These are phyloP conservation scores for Merodon equestris DNA, from an alignment of 2,888 invertebrate species.

Conservation along the genomic window DNA sequence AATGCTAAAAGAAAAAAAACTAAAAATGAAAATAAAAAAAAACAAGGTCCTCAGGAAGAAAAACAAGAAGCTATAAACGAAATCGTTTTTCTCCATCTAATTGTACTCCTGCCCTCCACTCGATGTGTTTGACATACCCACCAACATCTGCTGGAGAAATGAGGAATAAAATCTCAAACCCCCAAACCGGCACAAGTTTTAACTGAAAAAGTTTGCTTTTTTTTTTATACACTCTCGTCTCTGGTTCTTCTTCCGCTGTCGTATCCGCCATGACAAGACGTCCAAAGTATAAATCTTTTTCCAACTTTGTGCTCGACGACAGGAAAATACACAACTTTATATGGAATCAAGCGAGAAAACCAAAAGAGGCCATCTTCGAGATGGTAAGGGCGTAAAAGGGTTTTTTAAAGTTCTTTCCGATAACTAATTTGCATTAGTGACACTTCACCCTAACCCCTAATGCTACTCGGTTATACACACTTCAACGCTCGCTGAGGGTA, in stretches of 20 bases:
- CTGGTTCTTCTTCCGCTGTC: no score
- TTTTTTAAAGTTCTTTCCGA: constrained; percentile 8
- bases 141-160: constrained; percentile 4
- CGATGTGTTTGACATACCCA: constrained; percentile 23
- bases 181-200: constrained; percentile 34
- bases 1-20: no score
- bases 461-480: no score
- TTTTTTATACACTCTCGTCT: not conserved
- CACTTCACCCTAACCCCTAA: no score
- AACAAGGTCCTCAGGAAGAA: no score
- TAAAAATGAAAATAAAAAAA: no score
- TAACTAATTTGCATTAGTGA: constrained; percentile 56
- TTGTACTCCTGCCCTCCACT: not conserved
- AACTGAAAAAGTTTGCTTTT: constrained; percentile 59
- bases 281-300: constrained; percentile 60
- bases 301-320: constrained; percentile 11
- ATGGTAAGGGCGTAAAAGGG: constrained; percentile 1
- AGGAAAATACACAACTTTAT: constrained; percentile 5
- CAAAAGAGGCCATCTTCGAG: not conserved
- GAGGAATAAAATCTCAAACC: constrained; percentile 28
- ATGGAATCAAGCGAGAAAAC: no score
- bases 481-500: no score
- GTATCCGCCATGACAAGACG: constrained; percentile 30
- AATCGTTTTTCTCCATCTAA: constrained; percentile 40
- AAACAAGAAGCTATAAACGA: constrained; percentile 10